Conservation (phyloP, 2,888 invertebrate species). For the Pseudococcus jackbeardsleyi region DNA sequence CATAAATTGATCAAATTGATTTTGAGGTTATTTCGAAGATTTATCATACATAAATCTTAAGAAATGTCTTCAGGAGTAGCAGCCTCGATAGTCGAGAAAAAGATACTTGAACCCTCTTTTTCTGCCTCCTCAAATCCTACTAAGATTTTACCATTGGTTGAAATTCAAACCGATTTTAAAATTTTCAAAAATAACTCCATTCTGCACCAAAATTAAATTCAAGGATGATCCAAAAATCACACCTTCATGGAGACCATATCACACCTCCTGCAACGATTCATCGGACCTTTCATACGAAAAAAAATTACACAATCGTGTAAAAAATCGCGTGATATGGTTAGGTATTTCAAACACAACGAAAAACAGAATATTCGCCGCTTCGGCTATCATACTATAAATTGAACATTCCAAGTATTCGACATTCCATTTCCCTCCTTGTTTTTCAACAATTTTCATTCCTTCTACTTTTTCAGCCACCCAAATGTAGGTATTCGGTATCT, state of each 20-base stretch:
- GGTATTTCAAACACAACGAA: background rate
- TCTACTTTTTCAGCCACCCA: background rate
- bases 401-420: background rate
- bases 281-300: background rate
- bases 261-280: background rate
- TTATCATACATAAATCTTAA: too few relatives aligned
- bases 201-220: too few relatives aligned
- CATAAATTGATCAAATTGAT: too few relatives aligned
- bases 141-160: too few relatives aligned
- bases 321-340: background rate
- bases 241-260: background rate
- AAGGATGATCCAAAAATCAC: background rate
- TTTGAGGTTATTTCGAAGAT: too few relatives aligned
- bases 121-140: too few relatives aligned
- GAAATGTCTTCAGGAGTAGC: too few relatives aligned
- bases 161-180: too few relatives aligned
- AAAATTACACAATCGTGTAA: background rate
- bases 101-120: too few relatives aligned
- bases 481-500: background rate
- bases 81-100: too few relatives aligned
- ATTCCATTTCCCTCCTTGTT: background rate
- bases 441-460: background rate
- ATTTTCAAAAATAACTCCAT: too few relatives aligned
- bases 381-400: background rate
- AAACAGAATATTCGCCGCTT: background rate